A percentile compares a stretch with the other conserved stretches of the same genome.
Conservation (phyloP, 2,113 vertebrate genomes). For the Phrynosoma platyrhinos region DNA sequence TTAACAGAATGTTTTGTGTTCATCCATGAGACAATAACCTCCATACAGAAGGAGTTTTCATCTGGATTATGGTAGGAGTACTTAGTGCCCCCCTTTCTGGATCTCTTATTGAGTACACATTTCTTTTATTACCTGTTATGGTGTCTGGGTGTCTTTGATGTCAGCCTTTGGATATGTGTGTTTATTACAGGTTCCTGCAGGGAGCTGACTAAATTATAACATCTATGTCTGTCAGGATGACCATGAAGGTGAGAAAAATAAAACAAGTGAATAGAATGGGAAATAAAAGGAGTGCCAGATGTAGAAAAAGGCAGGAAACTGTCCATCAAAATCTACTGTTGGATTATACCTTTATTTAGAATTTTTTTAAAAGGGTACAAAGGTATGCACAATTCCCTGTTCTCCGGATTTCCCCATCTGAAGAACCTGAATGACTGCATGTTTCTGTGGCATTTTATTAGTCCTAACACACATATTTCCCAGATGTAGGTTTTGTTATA, state of each 20-base stretch:
- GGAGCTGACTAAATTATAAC: background rate
- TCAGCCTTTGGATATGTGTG: accelerated
- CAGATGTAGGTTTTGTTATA: background rate
- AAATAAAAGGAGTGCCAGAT: background rate
- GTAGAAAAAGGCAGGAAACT: slow-evolving; percentile 5
- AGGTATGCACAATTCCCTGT: background rate
- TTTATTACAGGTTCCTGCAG: background rate
- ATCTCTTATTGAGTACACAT: background rate
- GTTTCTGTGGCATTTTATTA: background rate
- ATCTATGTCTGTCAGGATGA: background rate
- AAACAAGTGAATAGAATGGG: background rate
- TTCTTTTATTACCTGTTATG: background rate
- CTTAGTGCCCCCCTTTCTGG: background rate
- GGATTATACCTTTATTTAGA: background rate
- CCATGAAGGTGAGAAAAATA: slow-evolving; percentile 32
- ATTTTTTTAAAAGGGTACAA: no score
- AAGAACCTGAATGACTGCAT: background rate
- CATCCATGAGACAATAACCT: no score
- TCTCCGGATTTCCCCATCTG: background rate
- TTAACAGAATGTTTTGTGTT: background rate
- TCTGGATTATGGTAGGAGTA: no score
- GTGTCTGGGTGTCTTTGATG: accelerated
- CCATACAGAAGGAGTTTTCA: no score
- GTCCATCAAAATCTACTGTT: background rate
- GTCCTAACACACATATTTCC: background rate